A percentile compares a stretch with the other conserved stretches of the same genome.
Evolutionary conservation across 2,797 vertebrate species (phyloP).

Genomic region (Gymnocypris eckloni): DNA sequence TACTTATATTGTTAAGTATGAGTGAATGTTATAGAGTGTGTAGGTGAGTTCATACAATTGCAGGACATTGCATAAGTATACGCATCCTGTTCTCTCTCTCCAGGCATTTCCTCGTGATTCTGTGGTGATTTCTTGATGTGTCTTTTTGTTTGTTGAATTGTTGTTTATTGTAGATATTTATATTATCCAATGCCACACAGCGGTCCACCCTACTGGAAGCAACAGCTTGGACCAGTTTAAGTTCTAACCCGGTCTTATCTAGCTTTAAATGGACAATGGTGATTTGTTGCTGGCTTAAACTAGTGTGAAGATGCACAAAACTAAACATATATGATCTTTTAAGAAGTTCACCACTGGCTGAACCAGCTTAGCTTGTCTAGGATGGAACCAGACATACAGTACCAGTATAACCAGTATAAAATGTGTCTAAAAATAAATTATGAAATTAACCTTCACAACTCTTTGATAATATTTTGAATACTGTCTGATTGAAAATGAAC

Average conservation of each 20-base stretch:
- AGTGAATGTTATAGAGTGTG: conserved; percentile 32
- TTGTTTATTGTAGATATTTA: background rate
- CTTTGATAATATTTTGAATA: background rate
- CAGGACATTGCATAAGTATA: conserved; percentile 68
- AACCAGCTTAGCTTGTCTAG: background rate
- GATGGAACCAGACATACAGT: background rate
- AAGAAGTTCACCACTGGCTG: background rate
- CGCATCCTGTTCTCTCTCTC: conserved; percentile 64
- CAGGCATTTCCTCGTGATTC: conserved; percentile 59
- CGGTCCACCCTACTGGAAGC: conserved; percentile 5
- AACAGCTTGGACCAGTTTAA: background rate
- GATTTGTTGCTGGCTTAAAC: background rate
- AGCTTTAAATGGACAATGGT: background rate
- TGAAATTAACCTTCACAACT: background rate
- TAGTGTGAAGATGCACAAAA: background rate
- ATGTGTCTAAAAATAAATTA: background rate
- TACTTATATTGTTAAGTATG: background rate
- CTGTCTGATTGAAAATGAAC: background rate
- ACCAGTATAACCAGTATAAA: background rate
- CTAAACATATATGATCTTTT: background rate
- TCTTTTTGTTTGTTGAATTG: background rate
- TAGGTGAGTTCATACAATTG: conserved; percentile 69
- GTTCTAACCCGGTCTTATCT: background rate
- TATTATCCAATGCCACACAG: background rate
- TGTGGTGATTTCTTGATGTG: background rate